Evolutionary conservation across 2,888 invertebrate species (phyloP), one percentile per base, ranked within the genome.

Genomic region (Opisthograptis luteolata): DNA sequence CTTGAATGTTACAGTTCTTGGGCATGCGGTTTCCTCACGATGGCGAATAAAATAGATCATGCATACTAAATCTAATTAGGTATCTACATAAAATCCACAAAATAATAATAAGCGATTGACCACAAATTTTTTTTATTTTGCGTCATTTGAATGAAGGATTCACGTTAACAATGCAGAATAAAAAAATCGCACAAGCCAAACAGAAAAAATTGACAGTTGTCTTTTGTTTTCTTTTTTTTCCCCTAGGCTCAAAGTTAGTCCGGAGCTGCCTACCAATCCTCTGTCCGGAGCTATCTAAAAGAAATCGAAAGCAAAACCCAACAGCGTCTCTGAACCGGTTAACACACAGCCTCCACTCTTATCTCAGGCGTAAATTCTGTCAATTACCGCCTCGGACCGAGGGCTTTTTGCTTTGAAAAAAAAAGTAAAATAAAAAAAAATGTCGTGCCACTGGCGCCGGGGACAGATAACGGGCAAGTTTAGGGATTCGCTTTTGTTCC

Each of bases 351-450:
- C 66, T 62, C 62, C 60, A n/a, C n/a, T 60, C 76, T 80, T 84
- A 84, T 82, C 83, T 70, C 60, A 67, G 68, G 75, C 81, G 82
- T 84, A 84, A 84, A 81, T 84, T 84, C 79, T 77, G 80, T 81
- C 82, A 81, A 84, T 82, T 81, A 81, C 80, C 65, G 70, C 42
- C 34, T n/a, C 20, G 49, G 40, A 24, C 40, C 56, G 48, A 55
- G 61, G 64, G 68, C 35, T 69, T 70, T 71, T 69, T 64, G 68
- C 66, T 58, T 65, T 41, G 22, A 48, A 50, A 55, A 55, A 49
- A 37, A 44, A 3, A 34, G 3, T 14, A 42, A 36, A 55, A 42
- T 44, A 62, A 48, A 25, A 47, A 28, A 55, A 61, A 56, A 52
- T 37, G 36, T 34, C 73, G 58, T 74, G 67, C 81, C 81, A 79